A percentile compares a stretch with the other conserved stretches of the same genome.
Evolutionary conservation across 2,797 vertebrate species (phyloP).

Genomic region (Acestrorhynchus altus): DNA sequence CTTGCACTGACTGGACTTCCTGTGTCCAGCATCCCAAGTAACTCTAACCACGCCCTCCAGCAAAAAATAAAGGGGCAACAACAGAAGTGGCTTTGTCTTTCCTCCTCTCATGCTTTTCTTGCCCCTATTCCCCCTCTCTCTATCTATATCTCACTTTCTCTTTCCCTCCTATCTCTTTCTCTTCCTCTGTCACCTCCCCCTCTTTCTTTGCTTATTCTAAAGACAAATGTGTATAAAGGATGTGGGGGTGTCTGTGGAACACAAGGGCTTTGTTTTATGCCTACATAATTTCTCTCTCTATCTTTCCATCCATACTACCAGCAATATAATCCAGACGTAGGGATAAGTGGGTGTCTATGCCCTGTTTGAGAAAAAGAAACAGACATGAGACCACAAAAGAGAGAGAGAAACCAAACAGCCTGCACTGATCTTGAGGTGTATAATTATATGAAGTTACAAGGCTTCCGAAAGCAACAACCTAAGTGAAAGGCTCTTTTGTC

Average conservation of each 20-base stretch:
- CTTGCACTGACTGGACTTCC: conserved; percentile 59
- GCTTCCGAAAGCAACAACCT: not conserved
- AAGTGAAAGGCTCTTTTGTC: conserved; percentile 12
- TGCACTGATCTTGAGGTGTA: conserved; percentile 31
- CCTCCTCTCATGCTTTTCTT: conserved; percentile 38
- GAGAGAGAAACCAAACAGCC: conserved; percentile 12
- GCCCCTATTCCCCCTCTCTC: conserved; percentile 33
- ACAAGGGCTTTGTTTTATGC: conserved; percentile 67
- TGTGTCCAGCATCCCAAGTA: conserved; percentile 61
- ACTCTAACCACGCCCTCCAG: conserved; percentile 43
- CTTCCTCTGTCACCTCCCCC: conserved; percentile 26
- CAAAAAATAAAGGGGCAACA: conserved; percentile 62
- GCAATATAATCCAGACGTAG: conserved; percentile 26
- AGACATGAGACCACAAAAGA: conserved; percentile 3
- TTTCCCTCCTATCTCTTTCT: conserved; percentile 19
- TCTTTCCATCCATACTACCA: conserved; percentile 7
- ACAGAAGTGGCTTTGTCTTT: conserved; percentile 57
- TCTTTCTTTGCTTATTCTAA: conserved; percentile 16
- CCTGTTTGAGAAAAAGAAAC: conserved; percentile 1
- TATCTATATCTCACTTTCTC: conserved; percentile 1
- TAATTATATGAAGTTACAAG: conserved; percentile 44
- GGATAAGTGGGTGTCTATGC: conserved; percentile 12
- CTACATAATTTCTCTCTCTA: conserved; percentile 13
- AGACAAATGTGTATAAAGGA: conserved; percentile 62
- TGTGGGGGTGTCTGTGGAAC: conserved; percentile 67